Percentiles rank a stretch among this genome's conserved stretches.
Evolutionary conservation across 1,140 invertebrate genomes (phyloP).

Genomic region (Ceratosolen fusciceps): DNA sequence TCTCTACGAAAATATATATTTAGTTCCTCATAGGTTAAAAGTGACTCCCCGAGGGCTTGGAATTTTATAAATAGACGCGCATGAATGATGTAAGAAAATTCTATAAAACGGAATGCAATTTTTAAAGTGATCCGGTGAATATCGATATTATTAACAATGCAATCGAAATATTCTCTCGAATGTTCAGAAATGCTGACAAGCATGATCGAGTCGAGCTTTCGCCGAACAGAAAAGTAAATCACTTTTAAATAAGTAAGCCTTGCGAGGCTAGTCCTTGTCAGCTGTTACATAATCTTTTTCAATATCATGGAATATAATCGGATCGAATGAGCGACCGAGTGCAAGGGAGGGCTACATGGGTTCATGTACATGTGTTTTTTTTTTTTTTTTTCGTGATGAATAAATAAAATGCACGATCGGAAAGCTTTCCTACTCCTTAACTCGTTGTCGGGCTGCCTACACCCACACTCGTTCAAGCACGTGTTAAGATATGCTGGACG

Average conservation of each 20-base stretch:
- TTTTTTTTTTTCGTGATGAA: no score
- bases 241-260: no score
- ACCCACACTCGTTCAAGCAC: not conserved
- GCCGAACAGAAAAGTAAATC: not conserved
- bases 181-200: not conserved
- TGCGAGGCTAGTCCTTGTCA: not conserved
- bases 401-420: not conserved
- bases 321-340: not conserved
- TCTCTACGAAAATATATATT: no score
- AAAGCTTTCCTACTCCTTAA: not conserved
- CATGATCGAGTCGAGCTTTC: not conserved
- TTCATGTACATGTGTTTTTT: no score
- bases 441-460: not conserved
- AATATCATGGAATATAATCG: not conserved
- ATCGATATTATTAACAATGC: not conserved
- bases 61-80: not conserved
- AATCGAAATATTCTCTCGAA: not conserved
- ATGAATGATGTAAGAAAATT: not conserved
- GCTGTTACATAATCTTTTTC: not conserved
- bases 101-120: not conserved
- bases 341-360: not conserved
- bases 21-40: no score
- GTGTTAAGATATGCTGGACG: conserved; percentile 18
- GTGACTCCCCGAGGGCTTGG: not conserved
- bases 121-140: not conserved